These are phyloP conservation scores for Drosophila funebris DNA, from an alignment of 1,140 invertebrate species.

Conservation along the genomic window DNA sequence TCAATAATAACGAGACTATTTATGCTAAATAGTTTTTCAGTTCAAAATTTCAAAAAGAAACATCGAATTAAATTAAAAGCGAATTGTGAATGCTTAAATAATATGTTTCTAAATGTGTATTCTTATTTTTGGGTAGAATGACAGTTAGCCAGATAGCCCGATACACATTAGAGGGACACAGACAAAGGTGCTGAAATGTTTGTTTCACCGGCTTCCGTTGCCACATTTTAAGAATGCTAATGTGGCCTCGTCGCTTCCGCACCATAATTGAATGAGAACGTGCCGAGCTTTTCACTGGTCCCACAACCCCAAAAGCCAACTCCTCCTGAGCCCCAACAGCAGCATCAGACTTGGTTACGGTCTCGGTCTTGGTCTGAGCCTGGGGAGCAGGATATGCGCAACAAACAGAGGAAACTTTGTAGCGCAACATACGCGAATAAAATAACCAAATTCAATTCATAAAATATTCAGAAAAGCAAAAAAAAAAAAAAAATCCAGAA, in stretches of 20 bases:
- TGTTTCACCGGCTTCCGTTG: slow-evolving; percentile 62
- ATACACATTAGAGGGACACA: slow-evolving; percentile 34
- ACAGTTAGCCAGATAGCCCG: not conserved
- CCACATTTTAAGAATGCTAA: slow-evolving; percentile 67
- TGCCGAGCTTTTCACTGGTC: slow-evolving; percentile 49
- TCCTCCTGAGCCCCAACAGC: not conserved
- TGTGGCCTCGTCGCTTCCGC: slow-evolving; percentile 55
- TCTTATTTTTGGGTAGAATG: not conserved
- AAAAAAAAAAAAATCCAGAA: slow-evolving; percentile 26
- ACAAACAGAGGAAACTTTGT: slow-evolving; percentile 53
- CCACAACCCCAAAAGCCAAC: not conserved
- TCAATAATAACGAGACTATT: slow-evolving; percentile 59
- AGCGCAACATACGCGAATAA: slow-evolving; percentile 77
- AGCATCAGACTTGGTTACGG: slow-evolving; percentile 5
- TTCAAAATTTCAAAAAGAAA: slow-evolving; percentile 24
- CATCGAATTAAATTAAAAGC: slow-evolving; percentile 75
- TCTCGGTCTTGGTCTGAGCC: slow-evolving; percentile 1
- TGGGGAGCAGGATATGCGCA: slow-evolving; percentile 24
- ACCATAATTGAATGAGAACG: slow-evolving; percentile 79
- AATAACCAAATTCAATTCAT: slow-evolving; percentile 82
- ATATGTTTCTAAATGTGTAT: slow-evolving; percentile 51
- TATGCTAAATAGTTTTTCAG: slow-evolving; percentile 79
- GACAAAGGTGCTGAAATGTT: slow-evolving; percentile 70
- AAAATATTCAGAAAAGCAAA: slow-evolving; percentile 73
- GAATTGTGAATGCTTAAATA: slow-evolving; percentile 77